Evolutionary conservation across 2,113 vertebrate species (phyloP).

Genomic region (Raja brachyura): DNA sequence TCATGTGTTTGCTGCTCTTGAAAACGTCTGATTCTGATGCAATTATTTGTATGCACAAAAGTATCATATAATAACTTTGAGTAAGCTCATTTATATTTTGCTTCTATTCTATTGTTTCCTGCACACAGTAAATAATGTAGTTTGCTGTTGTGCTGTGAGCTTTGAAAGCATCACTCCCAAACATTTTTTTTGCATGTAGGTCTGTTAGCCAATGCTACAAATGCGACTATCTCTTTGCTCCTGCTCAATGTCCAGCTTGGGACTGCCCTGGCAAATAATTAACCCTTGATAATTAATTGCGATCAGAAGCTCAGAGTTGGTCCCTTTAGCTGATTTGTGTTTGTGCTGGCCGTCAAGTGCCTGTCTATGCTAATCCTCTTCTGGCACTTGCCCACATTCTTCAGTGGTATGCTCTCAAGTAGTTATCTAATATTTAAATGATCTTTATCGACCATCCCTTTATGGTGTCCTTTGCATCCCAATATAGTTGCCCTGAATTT

Average conservation of each 20-base stretch:
- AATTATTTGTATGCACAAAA: conserved; percentile 43
- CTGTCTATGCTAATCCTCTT: no score
- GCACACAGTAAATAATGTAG: not conserved
- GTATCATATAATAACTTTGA: conserved; percentile 38
- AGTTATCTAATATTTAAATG: no score
- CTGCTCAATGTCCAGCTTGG: not conserved
- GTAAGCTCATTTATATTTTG: conserved; percentile 50
- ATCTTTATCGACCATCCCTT: no score
- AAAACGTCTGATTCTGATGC: conserved; percentile 47
- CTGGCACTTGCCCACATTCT: no score
- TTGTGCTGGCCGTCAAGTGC: no score
- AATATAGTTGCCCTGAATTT: not conserved
- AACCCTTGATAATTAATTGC: not conserved
- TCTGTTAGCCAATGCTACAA: not conserved
- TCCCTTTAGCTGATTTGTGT: no score
- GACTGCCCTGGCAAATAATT: not conserved
- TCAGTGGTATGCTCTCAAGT: no score
- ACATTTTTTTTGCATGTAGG: not conserved
- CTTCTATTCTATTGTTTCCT: not conserved
- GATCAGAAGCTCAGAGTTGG: not conserved
- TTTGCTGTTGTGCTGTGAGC: not conserved
- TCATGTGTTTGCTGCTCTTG: conserved; percentile 50
- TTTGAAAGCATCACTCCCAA: not conserved
- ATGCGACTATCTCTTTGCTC: not conserved
- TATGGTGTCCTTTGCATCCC: not conserved